Percentiles rank a stretch among this genome's conserved stretches.
Evolutionary conservation across 2,797 vertebrate genomes (phyloP).

Genomic region (Neopelma chrysocephalum): DNA sequence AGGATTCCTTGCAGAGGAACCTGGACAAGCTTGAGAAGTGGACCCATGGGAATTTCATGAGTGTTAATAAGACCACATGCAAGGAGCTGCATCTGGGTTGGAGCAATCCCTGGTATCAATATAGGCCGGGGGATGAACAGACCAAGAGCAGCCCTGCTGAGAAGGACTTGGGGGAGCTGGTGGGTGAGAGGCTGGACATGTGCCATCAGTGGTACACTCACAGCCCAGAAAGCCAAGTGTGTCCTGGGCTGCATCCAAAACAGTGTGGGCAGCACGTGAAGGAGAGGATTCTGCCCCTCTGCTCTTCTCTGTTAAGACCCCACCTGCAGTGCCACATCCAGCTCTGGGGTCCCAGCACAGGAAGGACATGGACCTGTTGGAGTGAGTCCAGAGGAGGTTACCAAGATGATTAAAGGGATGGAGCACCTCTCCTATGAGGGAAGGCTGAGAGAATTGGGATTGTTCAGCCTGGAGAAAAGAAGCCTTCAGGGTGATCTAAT

Average conservation of each 20-base stretch:
- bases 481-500: background rate
- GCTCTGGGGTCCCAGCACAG: background rate
- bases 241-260: background rate
- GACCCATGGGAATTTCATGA: fast-evolving
- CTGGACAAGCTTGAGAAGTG: fast-evolving
- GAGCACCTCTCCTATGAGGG: fast-evolving
- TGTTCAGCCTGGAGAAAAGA: background rate
- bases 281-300: background rate
- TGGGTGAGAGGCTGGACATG: background rate
- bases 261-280: background rate
- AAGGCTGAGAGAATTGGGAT: background rate
- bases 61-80: background rate
- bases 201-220: background rate
- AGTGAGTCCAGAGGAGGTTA: background rate
- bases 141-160: background rate
- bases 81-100: background rate
- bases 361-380: background rate
- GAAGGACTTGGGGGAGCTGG: background rate
- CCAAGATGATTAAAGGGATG: background rate
- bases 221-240: background rate
- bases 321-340: background rate
- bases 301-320: background rate
- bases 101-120: background rate
- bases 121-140: background rate
- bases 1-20: fast-evolving